Conservation (phyloP, 2,888 invertebrate species). For the Pherbina coryleti region DNA sequence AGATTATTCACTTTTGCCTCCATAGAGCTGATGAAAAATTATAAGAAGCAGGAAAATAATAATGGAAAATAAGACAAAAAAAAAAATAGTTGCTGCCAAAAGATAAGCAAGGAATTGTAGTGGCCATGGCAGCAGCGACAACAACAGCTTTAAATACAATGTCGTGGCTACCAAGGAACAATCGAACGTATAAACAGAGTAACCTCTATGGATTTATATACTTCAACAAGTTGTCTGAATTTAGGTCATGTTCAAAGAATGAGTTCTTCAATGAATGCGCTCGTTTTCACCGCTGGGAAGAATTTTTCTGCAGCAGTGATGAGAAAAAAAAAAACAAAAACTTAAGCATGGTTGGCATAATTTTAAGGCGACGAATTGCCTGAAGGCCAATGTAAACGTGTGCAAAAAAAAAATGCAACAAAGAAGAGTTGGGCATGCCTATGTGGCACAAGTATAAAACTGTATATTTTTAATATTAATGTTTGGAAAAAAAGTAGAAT, state of each 20-base stretch:
- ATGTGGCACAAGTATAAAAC: too few species aligned
- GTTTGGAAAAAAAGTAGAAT: too few species aligned
- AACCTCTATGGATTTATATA: not conserved
- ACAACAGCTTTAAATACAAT: too few species aligned
- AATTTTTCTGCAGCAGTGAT: too few species aligned
- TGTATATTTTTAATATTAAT: too few species aligned
- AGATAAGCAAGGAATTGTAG: too few species aligned
- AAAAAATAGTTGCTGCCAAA: not conserved
- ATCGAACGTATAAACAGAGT: not conserved
- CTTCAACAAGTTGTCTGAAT: slow-evolving; percentile 36
- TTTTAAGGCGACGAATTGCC: too few species aligned
- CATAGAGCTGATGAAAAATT: not conserved
- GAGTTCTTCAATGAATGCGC: slow-evolving; percentile 20
- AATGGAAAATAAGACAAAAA: not conserved
- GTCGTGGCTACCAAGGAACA: too few species aligned
- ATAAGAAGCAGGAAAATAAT: not conserved
- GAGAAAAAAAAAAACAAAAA: too few species aligned
- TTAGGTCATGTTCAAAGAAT: slow-evolving; percentile 31
- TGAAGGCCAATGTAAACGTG: not conserved
- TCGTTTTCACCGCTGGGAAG: slow-evolving; percentile 9
- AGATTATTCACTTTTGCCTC: slow-evolving; percentile 21
- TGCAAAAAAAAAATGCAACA: not conserved
- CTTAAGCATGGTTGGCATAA: too few species aligned
- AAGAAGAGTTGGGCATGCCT: not conserved
- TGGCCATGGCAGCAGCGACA: too few species aligned